Evolutionary conservation across 2,888 invertebrate genomes (phyloP), one percentile per base, ranked within the genome.

Genomic region (Ophraella communa): DNA sequence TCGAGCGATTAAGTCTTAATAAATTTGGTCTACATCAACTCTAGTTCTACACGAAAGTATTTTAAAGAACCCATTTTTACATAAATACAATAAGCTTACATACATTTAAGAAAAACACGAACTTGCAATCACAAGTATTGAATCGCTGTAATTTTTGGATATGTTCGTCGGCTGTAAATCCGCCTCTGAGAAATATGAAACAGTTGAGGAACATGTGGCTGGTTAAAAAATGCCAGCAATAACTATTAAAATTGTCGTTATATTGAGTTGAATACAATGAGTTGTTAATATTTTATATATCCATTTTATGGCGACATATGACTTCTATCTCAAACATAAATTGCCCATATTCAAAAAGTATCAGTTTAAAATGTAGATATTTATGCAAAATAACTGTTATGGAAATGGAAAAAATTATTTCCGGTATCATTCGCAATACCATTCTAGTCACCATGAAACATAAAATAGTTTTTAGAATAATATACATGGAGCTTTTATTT

Each of bases 271-370:
- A 62, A 62, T 54, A 68, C 68, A 68, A 68, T 68, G 64, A 61
- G 68, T 62, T 68, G 64, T 68, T 65, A 68, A 68, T 62, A 66
- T 64, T 68, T 64, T 61, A 64, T 68, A 61, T 61, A 54, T 61
- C 54, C 27, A 49, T 67, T 67, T 67, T 62, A 67, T 56, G 61
- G 61, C 35, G 21, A 30, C 49, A 17, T 51, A 51, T 17, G 54
- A 67, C 58, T 55, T 61, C 54, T 33, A 57, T 47, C 18, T 49
- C 49, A 35, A 33, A 42, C 14, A 56, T 56, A 56, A 39, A 39
- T 39, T 39, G 39, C 7, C 30, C 4, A n/a, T 35, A 35, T 35
- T n/a, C n/a, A 35, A 35, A 35, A 35, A 17, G 17, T 39, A 39
- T 17, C 39, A 39, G 17, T 17, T 39, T 7, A 1, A 4, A 35